Base-by-base conservation (phyloP, 2,888 invertebrate genomes). In the Heliconius aoede region DNA sequence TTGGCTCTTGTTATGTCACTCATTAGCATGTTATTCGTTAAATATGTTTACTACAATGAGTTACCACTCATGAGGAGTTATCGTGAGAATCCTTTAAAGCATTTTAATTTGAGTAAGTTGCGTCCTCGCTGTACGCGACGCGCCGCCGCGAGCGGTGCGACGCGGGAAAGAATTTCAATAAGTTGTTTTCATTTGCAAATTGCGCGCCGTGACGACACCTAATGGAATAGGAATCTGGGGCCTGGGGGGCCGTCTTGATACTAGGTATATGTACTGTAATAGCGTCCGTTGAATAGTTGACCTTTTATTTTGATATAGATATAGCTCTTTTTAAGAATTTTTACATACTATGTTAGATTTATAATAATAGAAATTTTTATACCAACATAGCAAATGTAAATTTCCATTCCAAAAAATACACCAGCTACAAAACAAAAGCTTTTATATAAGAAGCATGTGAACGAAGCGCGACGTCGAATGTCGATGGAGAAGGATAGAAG, bases 181-280 rank as follows among this genome's bases (percentile, higher is more conserved):
- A 94, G 93, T 94, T 93, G 93, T 93, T 92, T 93, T 93, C 93
- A 93, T 94, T 94, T 92, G 93, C 93, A 93, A 94, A 94, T 93
- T 92, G 91, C 90, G 91, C 90, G 87, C 88, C 89, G 85, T 88
- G 86, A 86, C 89, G 93, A 93, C 91, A 93, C 90, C 91, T 93
- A 93, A 93, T 93, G 91, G 91, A 91, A 92, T 91, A 89, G 89
- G 91, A 91, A 92, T 92, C 90, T 86, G 84, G 86, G 86, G 87
- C 91, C 90, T 86, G 84, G 86, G 86, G 87, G 85, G 85, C 86
- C 86, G 89, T 69, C 75, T 77, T 73, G 61, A 74, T 55, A 69
- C 58, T 36, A 40, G 15, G 51, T 30, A 55, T 30, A 30, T n/a
- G 11, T 21, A 55, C 30, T 51, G 18, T 46, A 21, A 46, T 46